A percentile compares a stretch with the other conserved stretches of the same genome.
Conservation (phyloP, 64 coral and sea anemone genomes). For the Anthopleura sola region DNA sequence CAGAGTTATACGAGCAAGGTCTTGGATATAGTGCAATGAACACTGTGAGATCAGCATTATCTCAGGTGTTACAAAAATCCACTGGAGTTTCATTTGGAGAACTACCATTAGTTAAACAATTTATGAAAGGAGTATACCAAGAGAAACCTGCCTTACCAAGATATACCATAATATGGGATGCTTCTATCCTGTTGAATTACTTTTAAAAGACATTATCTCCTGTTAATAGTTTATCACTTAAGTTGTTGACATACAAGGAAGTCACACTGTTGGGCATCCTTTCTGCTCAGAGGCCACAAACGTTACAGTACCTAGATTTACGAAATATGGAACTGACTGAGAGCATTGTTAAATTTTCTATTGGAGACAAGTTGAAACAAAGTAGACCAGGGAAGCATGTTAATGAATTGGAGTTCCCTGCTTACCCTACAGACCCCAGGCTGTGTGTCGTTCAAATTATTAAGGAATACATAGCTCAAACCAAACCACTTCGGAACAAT, state of each 20-base stretch:
- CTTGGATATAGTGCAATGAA: constrained; percentile 46
- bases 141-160: background rate
- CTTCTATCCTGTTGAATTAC: background rate
- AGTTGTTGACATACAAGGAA: constrained; percentile 33
- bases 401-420: constrained; percentile 18
- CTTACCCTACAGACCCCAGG: background rate
- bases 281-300: constrained; percentile 46
- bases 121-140: constrained; percentile 19
- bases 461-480: constrained; percentile 40
- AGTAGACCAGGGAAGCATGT: constrained; percentile 49
- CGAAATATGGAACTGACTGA: constrained; percentile 6
- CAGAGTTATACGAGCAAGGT: constrained; percentile 18
- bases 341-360: constrained; percentile 28
- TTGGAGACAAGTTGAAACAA: constrained; percentile 58
- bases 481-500: constrained; percentile 13
- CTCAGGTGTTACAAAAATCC: constrained; percentile 21
- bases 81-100: constrained; percentile 48
- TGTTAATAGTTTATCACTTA: background rate
- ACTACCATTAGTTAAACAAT: constrained; percentile 24
- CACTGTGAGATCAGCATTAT: constrained; percentile 40
- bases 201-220: background rate
- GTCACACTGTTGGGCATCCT: constrained; percentile 8
- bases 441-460: constrained; percentile 17
- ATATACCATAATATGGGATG: background rate
- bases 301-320: constrained; percentile 46